phyloP scores from a whole-genome alignment of 2,797 vertebrate genomes.

The Aulostomus chinensis region DNA sequence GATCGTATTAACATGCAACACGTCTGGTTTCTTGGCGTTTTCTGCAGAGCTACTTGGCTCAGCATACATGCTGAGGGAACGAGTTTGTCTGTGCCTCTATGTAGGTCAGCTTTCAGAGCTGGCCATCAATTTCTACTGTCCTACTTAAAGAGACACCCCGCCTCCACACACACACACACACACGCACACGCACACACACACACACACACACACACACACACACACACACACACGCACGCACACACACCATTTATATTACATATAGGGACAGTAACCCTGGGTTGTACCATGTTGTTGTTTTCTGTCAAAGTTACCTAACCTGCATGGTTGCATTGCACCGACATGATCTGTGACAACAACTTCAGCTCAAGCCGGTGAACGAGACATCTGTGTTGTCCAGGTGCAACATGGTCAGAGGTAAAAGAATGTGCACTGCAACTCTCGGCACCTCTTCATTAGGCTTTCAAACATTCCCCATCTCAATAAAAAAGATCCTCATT shows the following conservation, averaged over 20 bases:
- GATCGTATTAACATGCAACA: conserved; percentile 49
- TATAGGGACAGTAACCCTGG: conserved; percentile 8
- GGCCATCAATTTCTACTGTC: conserved; percentile 84
- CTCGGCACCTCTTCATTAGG: conserved; percentile 36
- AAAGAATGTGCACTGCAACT: conserved; percentile 20
- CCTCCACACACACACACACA: conserved; percentile 42
- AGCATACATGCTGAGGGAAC: conserved; percentile 69
- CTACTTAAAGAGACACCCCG: conserved; percentile 76
- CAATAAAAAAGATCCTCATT: conserved; percentile 59
- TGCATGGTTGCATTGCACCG: too few species aligned
- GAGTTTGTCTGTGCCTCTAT: conserved; percentile 81
- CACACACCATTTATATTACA: conserved; percentile 26
- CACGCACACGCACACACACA: too few species aligned
- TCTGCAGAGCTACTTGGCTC: conserved; percentile 60
- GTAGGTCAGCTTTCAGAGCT: conserved; percentile 83
- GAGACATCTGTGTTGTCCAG: too few species aligned
- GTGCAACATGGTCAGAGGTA: conserved; percentile 31
- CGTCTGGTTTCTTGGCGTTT: conserved; percentile 58
- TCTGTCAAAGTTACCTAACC: too few species aligned
- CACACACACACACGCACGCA: too few species aligned
- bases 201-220: conserved; percentile 46
- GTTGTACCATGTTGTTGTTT: conserved; percentile 24
- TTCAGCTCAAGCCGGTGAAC: too few species aligned
- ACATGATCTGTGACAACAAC: background rate
- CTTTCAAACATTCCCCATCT: conserved; percentile 44